A percentile compares a stretch with the other conserved stretches of the same genome.
phyloP scores from a whole-genome alignment of 2,113 vertebrate species.

The Excalfactoria chinensis region DNA sequence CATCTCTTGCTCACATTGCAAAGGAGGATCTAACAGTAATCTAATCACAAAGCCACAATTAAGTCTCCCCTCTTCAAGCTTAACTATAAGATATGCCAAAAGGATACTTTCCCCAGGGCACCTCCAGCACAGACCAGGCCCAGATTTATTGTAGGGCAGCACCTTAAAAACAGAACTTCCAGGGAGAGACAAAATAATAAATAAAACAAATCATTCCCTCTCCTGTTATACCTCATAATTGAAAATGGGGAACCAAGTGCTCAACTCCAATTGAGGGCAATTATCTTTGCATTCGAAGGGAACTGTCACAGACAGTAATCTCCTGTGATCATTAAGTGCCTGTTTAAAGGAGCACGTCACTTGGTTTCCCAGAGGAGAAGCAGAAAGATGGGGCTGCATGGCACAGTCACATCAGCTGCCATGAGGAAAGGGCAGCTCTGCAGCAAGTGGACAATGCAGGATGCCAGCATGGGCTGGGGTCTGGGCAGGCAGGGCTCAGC shows the following conservation, averaged over 20 bases:
- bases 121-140: background rate
- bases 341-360: background rate
- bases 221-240: rapidly evolving
- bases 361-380: background rate
- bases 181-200: background rate
- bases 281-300: background rate
- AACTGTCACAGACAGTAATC: background rate
- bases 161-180: background rate
- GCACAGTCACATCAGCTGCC: background rate
- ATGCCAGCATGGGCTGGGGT: too few species aligned
- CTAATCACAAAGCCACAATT: conserved; percentile 1
- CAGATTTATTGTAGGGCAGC: background rate
- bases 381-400: rapidly evolving
- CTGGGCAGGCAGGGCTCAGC: background rate
- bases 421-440: background rate
- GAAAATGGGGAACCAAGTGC: background rate
- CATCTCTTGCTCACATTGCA: background rate
- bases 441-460: too few species aligned
- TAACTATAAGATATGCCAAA: background rate
- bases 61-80: background rate
- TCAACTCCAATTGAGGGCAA: background rate
- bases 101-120: background rate
- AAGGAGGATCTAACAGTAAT: background rate
- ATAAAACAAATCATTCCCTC: background rate
- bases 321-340: background rate